A percentile compares a stretch with the other conserved stretches of the same genome.
Conservation (phyloP, 2,797 vertebrate genomes). For the Cephalopachus bancanus region DNA sequence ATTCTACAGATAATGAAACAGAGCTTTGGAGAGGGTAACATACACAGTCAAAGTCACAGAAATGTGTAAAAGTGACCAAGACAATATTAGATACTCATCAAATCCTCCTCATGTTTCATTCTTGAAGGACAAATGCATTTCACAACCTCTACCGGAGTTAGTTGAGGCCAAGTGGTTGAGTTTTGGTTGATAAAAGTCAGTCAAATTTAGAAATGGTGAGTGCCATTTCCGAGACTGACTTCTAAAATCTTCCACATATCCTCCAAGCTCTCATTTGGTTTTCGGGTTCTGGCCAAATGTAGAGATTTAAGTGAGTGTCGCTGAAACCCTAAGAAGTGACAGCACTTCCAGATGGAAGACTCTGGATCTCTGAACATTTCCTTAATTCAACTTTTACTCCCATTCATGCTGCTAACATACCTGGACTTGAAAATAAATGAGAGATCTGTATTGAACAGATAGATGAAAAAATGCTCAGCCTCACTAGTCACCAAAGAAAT, state of each 20-base stretch:
- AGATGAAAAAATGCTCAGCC: too few species aligned
- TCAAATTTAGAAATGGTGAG: neutral
- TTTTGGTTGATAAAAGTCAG: neutral
- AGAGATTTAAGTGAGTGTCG: neutral
- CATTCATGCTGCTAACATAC: neutral
- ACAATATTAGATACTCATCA: neutral
- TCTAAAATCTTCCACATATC: neutral
- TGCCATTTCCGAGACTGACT: neutral
- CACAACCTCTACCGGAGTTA: neutral
- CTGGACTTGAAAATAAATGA: neutral
- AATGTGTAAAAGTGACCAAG: neutral
- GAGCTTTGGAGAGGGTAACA: neutral
- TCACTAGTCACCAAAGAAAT: too few species aligned
- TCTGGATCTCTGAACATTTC: neutral
- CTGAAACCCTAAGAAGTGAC: neutral
- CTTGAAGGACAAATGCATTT: neutral
- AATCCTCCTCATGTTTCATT: neutral
- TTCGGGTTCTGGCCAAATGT: neutral
- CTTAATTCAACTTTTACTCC: neutral
- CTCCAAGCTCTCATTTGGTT: neutral
- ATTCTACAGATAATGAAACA: neutral
- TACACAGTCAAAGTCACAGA: neutral
- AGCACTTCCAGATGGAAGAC: neutral
- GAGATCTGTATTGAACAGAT: too few species aligned
- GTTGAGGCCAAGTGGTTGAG: neutral